Conservation (phyloP, 2,113 vertebrate species). For the Clarias gariepinus region DNA sequence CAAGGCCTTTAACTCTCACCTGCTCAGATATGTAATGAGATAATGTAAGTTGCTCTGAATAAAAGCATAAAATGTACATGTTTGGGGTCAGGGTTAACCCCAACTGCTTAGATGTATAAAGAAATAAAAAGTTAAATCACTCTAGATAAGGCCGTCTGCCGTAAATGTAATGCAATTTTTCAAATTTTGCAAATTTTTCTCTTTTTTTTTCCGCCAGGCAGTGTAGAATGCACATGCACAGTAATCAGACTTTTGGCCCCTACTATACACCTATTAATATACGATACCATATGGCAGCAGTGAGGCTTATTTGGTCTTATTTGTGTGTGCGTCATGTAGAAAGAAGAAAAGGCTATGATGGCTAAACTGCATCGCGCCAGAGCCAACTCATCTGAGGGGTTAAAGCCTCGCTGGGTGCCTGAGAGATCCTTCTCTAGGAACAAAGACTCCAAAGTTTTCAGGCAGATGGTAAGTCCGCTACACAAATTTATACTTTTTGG, state of each 20-base stretch:
- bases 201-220: too few species aligned
- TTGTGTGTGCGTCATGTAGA: conserved; percentile 69
- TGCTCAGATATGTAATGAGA: too few species aligned
- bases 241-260: neutral
- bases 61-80: too few species aligned
- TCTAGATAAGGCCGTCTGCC: too few species aligned
- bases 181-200: too few species aligned
- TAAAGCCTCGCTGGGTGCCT: conserved; percentile 89
- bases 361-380: conserved; percentile 88
- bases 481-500: neutral
- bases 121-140: too few species aligned
- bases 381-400: conserved; percentile 86
- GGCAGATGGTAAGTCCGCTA: conserved; percentile 88
- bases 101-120: too few species aligned
- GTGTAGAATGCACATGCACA: neutral
- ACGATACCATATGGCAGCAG: neutral
- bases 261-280: neutral
- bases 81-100: too few species aligned
- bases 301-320: neutral
- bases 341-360: conserved; percentile 94
- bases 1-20: too few species aligned
- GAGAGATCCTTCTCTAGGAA: conserved; percentile 88
- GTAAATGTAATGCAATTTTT: too few species aligned
- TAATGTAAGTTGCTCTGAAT: too few species aligned
- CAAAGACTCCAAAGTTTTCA: conserved; percentile 94